Base-by-base conservation (phyloP, 2,797 vertebrate genomes). In the Sebastes trivittatus region DNA sequence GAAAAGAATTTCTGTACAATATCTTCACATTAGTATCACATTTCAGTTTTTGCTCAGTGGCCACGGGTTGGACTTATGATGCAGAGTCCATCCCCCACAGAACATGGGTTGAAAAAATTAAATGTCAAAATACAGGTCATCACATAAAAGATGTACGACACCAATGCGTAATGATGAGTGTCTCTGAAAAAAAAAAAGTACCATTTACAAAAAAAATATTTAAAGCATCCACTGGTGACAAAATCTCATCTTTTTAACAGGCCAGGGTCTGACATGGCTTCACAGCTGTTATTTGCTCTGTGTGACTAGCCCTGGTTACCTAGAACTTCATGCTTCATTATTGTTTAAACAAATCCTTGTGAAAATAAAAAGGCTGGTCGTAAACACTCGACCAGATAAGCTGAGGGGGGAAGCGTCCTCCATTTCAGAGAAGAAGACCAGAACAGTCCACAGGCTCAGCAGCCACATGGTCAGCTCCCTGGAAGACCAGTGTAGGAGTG, bases 1-100 rank as follows among this genome's bases (percentile, higher is more conserved):
- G 73, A 86, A 87, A 88, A 77, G 16, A 75, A 81, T 80, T 72
- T 87, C 72, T 92, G 81, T 92, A 93, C 90, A 94, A 90, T 78
- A 87, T 84, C 32, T 87, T 89, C 76, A 88, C 74, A 81, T 81
- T 79, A 73, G 69, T 77, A 80, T 84, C 70, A 81, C 75, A 78
- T 86, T 73, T 89, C 42, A 70, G 63, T 80, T 88, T 86, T 75
- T 88, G 54, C 73, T 81, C 71, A 76, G 30, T 66, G 49, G 61
- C 88, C 11, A 10, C 38, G 73, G 59, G 58, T 29, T 86, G 69
- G 36, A 62, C 66, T 59, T 68, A n/a, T 58, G 36, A 78, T 46
- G 49, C 56, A 4, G n/a, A 78, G 72, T 77, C 70, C 32, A 22
- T 22, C 42, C 38, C 70, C 58, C 63, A 80, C 22, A 54, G n/a